Conservation (phyloP, 2,113 vertebrate genomes). For the Calyptommatus sinebrachiatus region DNA sequence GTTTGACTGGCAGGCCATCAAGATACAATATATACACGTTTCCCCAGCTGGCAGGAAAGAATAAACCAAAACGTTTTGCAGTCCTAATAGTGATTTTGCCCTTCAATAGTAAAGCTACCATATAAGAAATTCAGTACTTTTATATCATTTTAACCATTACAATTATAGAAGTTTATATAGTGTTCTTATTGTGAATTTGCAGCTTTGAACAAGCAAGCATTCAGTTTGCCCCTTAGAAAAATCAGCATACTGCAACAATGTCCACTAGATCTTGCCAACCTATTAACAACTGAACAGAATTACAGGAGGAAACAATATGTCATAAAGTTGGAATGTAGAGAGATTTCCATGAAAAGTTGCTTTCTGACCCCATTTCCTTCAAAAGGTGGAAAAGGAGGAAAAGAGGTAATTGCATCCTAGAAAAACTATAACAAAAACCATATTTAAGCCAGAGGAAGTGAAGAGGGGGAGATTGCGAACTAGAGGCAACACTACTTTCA, state of each 20-base stretch:
- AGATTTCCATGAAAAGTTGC: background rate
- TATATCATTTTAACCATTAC: background rate
- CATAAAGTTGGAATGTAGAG: background rate
- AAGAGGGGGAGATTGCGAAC: fast-evolving
- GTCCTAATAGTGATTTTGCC: background rate
- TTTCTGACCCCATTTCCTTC: fast-evolving
- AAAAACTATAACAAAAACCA: background rate
- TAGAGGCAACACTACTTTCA: background rate
- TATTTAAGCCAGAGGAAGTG: fast-evolving
- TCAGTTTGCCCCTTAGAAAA: background rate
- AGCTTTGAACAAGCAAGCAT: background rate
- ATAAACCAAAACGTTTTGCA: background rate
- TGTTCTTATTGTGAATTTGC: background rate
- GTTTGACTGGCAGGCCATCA: no score
- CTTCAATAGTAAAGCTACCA: background rate
- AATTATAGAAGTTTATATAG: background rate
- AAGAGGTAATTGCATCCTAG: background rate
- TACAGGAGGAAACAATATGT: background rate
- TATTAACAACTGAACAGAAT: background rate
- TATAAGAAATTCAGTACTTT: no score
- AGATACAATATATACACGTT: no score
- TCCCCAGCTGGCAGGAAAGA: background rate
- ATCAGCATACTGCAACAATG: fast-evolving
- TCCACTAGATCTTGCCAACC: background rate
- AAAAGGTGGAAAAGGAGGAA: background rate